A percentile compares a stretch with the other conserved stretches of the same genome.
phyloP scores from a whole-genome alignment of 2,888 invertebrate genomes.

The Scaptomyza caliginosa region DNA sequence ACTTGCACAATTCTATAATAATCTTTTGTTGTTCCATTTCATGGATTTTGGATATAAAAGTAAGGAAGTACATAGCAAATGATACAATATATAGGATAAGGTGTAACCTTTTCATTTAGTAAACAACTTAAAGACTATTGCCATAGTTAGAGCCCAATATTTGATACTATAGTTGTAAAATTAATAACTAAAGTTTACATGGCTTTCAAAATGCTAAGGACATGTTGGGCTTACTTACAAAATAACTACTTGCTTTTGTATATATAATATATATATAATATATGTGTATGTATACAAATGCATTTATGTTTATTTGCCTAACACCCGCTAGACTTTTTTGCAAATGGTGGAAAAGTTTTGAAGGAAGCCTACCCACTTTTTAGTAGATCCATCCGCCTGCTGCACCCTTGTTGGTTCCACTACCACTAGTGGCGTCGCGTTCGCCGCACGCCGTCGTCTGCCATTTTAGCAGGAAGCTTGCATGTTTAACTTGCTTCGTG shows the following conservation, averaged over 20 bases:
- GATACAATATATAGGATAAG: too few species aligned
- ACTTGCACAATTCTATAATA: too few species aligned
- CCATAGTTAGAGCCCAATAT: too few species aligned
- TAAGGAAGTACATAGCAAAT: too few species aligned
- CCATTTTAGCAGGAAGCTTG: slow-evolving; percentile 75
- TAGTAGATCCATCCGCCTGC: slow-evolving; percentile 15
- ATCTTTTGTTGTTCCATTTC: too few species aligned
- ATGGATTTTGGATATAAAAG: too few species aligned
- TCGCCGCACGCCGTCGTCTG: slow-evolving; percentile 45
- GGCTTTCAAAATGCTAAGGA: too few species aligned
- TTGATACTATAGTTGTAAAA: too few species aligned
- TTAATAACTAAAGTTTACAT: too few species aligned
- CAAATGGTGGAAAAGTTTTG: slow-evolving; percentile 46
- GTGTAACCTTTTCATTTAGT: too few species aligned
- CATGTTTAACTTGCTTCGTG: slow-evolving; percentile 67
- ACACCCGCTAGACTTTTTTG: neutral
- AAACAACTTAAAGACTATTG: too few species aligned
- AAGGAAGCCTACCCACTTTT: slow-evolving; percentile 31
- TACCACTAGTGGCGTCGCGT: slow-evolving; percentile 55
- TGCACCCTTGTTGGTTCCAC: slow-evolving; percentile 43
- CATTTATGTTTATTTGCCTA: neutral
- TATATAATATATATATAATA: neutral
- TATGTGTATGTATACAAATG: neutral
- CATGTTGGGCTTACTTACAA: too few species aligned
- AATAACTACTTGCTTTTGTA: neutral